Percentiles rank a stretch among this genome's conserved stretches.
phyloP scores from a whole-genome alignment of 2,797 vertebrate species.

The Amblyraja radiata region DNA sequence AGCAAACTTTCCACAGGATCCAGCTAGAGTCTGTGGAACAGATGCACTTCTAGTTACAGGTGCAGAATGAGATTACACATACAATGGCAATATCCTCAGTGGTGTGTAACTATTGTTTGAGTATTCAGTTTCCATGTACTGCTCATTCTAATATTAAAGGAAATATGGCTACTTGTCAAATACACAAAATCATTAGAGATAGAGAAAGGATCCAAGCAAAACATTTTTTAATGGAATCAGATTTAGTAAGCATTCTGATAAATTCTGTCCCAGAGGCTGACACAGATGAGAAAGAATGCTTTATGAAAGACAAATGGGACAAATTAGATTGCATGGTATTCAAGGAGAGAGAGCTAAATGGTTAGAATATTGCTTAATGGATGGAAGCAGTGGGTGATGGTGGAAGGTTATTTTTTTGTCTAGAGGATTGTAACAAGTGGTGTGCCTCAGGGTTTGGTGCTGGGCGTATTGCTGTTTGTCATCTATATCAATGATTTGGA shows the following conservation, averaged over 20 bases:
- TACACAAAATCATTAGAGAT: not conserved
- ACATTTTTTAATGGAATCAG: not conserved
- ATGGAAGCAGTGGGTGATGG: no score
- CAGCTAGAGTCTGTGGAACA: constrained; percentile 74
- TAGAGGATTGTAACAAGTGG: no score
- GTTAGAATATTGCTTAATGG: no score
- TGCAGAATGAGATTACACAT: not conserved
- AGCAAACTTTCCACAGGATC: constrained; percentile 91
- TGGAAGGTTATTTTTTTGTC: no score
- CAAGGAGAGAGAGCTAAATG: no score
- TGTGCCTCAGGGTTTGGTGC: no score
- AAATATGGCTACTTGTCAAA: not conserved
- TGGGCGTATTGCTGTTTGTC: no score
- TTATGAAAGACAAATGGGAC: not conserved
- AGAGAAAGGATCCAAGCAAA: no score
- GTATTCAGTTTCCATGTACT: not conserved
- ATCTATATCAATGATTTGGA: no score
- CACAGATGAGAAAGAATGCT: not conserved
- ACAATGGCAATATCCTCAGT: not conserved
- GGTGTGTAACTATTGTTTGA: not conserved
- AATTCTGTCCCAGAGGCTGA: not conserved
- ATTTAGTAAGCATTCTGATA: not conserved
- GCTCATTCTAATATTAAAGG: not conserved
- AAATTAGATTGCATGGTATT: no score
- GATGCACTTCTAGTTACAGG: not conserved